A percentile compares a stretch with the other conserved stretches of the same genome.
Conservation (phyloP, 2,888 invertebrate species). For the Ennomos quercinarius region DNA sequence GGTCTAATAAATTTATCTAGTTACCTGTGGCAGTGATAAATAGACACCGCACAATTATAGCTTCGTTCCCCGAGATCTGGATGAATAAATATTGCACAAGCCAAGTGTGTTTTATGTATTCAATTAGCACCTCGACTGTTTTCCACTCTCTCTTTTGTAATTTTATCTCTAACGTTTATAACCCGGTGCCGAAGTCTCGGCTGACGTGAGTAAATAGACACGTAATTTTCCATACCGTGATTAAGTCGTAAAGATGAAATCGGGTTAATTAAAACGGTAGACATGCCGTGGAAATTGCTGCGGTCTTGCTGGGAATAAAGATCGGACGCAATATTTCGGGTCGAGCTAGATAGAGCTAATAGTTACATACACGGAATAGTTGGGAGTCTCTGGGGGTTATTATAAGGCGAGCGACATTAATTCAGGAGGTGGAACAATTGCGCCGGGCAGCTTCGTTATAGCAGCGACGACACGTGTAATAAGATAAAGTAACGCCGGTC, state of each 20-base stretch:
- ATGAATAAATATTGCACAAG: slow-evolving; percentile 51
- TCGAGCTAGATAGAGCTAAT: slow-evolving; percentile 34
- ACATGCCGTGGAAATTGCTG: slow-evolving; percentile 50
- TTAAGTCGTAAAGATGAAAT: slow-evolving; percentile 53
- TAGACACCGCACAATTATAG: slow-evolving; percentile 56
- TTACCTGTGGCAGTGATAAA: slow-evolving; percentile 64
- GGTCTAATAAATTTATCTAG: slow-evolving; percentile 60
- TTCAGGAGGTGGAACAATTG: slow-evolving; percentile 69
- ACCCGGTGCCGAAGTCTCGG: slow-evolving; percentile 32
- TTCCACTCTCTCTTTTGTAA: slow-evolving; percentile 41
- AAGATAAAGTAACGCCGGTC: slow-evolving; percentile 71
- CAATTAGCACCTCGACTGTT: slow-evolving; percentile 49
- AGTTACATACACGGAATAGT: slow-evolving; percentile 44
- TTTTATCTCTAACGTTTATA: slow-evolving; percentile 33
- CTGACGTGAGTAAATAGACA: slow-evolving; percentile 39
- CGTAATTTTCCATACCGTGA: slow-evolving; percentile 46
- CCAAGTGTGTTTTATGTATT: slow-evolving; percentile 52
- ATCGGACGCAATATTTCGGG: slow-evolving; percentile 51
- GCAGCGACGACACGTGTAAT: slow-evolving; percentile 74
- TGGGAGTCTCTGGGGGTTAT: slow-evolving; percentile 50
- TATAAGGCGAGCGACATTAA: slow-evolving; percentile 65
- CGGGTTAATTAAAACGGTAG: slow-evolving; percentile 54
- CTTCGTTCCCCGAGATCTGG: slow-evolving; percentile 43
- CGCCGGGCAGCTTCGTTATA: slow-evolving; percentile 69
- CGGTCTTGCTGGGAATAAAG: slow-evolving; percentile 52